phyloP scores from a whole-genome alignment of 1,140 invertebrate species.

The Drusus annulatus region DNA sequence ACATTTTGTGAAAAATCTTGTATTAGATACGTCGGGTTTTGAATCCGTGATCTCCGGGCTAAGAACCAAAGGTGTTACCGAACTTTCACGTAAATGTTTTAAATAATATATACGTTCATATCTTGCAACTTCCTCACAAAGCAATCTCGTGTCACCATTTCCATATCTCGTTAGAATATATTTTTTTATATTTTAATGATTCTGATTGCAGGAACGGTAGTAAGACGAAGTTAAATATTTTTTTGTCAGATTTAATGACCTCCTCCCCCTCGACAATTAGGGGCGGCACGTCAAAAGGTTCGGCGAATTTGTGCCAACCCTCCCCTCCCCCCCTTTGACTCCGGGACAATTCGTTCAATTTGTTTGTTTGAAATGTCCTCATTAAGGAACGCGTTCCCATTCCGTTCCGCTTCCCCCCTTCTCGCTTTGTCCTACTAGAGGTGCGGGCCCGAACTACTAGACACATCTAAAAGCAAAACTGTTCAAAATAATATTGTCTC shows the following conservation, averaged over 20 bases:
- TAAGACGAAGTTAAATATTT: background rate
- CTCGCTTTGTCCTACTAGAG: background rate
- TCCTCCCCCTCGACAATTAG: slow-evolving; percentile 29
- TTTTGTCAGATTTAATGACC: slow-evolving; percentile 20
- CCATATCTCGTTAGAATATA: no score
- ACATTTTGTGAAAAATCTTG: no score
- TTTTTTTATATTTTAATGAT: no score
- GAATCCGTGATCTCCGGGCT: no score
- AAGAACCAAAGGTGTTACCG: no score
- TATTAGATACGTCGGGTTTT: no score
- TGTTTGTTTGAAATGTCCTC: slow-evolving; percentile 50
- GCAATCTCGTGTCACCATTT: no score
- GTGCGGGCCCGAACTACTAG: background rate
- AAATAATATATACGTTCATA: no score
- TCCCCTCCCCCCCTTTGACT: slow-evolving; percentile 29
- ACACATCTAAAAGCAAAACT: background rate
- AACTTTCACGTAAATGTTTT: no score
- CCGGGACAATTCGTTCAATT: slow-evolving; percentile 44
- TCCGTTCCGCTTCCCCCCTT: background rate
- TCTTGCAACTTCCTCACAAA: no score
- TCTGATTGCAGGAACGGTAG: no score
- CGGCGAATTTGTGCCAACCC: slow-evolving; percentile 28
- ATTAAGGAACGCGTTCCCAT: slow-evolving; percentile 37
- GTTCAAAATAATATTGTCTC: no score
- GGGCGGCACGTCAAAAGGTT: slow-evolving; percentile 46